Evolutionary conservation across 2,797 vertebrate genomes (phyloP), one percentile per base, ranked within the genome.

Genomic region (Cuniculus paca): DNA sequence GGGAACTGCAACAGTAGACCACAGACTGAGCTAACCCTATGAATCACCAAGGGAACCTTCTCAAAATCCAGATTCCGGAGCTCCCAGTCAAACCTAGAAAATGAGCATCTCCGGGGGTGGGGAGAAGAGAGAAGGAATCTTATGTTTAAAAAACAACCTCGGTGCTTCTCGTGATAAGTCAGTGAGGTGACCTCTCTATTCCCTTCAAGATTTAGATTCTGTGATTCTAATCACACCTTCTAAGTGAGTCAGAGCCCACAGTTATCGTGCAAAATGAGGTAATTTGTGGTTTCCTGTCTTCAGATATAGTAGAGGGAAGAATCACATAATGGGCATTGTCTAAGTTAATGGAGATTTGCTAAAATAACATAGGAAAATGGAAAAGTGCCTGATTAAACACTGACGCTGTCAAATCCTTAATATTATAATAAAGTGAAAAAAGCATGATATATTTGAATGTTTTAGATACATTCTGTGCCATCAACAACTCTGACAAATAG

Each of bases 201-300:
- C 93, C 94, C 89, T 95, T 96, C 72, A 83, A 94, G 96, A 96
- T 65, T 97, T 85, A 89, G 81, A 91, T 89, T 94, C 93, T 96
- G 24, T 91, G 95, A 97, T 95, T 97, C 88, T 95, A 89, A 91
- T 96, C 94, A 90, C 36, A 90, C 78, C 75, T 88, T 96, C 80
- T 77, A 61, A 91, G 89, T 97, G 97, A 97, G 95, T 97, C 97
- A 97, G 82, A 97, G 83, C 80, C 75, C 70, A 93, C 63, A 97
- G 89, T 96, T 92, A 96, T 65, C 84, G 17, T 95, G 89, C 83
- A 97, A 83, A 94, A 79, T 96, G 89, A 97, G 91, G 95, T 92
- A 96, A 90, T 95, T 83, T 97, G 95, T 94, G 92, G 95, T 97
- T 98, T 98, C 96, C 96, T 95, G 89, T 92, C 54, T 88, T 95